Evolutionary conservation across 2,113 vertebrate species (phyloP).

Genomic region (Varanus komodoensis): DNA sequence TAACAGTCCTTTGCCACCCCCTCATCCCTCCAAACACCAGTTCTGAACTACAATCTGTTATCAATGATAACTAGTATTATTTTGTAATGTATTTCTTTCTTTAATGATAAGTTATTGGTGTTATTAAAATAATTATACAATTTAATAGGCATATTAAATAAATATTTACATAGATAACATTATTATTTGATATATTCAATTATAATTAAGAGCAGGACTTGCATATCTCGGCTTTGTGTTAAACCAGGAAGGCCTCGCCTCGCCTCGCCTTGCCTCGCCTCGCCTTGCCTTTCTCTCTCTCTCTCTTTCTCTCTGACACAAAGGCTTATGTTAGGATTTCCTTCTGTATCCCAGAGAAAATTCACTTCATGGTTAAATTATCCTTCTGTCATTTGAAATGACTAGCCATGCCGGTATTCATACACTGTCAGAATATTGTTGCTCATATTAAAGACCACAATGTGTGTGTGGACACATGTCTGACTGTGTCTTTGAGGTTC

Average conservation of each 20-base stretch:
- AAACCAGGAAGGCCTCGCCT: not conserved
- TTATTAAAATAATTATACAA: no score
- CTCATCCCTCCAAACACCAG: no score
- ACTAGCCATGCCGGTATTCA: constrained; percentile 17
- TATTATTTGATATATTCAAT: not conserved
- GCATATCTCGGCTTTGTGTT: not conserved
- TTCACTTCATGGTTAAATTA: constrained; percentile 32
- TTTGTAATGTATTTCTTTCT: not conserved
- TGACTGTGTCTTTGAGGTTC: not conserved
- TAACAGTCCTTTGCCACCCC: no score
- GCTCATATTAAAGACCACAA: not conserved
- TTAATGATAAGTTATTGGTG: not conserved
- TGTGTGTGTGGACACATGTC: constrained; percentile 14
- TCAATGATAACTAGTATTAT: no score
- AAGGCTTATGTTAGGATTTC: not conserved
- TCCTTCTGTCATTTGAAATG: constrained; percentile 22
- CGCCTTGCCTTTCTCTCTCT: not conserved
- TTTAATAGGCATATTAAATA: no score
- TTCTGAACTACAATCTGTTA: no score
- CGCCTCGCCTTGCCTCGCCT: not conserved
- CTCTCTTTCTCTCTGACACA: not conserved
- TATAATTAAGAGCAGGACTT: not conserved
- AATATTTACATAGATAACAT: no score
- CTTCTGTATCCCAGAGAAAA: not conserved
- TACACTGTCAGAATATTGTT: constrained; percentile 11